These are phyloP conservation scores for Clusia tigrina DNA, from an alignment of 2,888 invertebrate species.

Conservation along the genomic window DNA sequence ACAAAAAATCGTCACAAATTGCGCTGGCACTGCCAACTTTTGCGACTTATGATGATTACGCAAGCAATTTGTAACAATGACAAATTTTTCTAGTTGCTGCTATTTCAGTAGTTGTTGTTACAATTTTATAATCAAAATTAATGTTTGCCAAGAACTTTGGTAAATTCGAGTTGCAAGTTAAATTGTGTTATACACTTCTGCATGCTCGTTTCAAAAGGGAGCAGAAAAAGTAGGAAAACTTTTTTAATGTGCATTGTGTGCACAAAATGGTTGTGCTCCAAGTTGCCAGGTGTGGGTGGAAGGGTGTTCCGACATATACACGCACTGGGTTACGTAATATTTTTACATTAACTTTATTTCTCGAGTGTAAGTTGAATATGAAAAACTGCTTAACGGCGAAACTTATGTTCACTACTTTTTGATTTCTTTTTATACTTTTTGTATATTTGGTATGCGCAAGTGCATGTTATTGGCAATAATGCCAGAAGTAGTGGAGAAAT, in stretches of 20 bases:
- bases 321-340: neutral
- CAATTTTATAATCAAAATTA: neutral
- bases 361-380: conserved; percentile 2
- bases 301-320: too few species aligned
- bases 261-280: neutral
- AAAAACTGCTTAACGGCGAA: conserved; percentile 8
- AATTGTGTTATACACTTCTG: neutral
- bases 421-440: neutral
- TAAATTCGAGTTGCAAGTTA: neutral
- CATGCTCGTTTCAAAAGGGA: neutral
- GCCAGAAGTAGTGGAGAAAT: neutral
- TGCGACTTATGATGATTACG: neutral
- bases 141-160: conserved; percentile 1
- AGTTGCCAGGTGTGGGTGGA: neutral
- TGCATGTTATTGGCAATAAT: conserved; percentile 15
- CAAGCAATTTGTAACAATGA: conserved; percentile 2
- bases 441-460: neutral
- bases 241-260: neutral
- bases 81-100: neutral
- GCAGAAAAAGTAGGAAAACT: neutral
- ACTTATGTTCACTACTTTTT: conserved; percentile 1
- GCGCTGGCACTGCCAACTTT: neutral
- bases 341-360: neutral
- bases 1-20: neutral
- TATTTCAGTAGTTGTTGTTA: neutral